These are phyloP conservation scores for Siniperca knerii DNA, from an alignment of 2,113 vertebrate species.

Conservation along the genomic window DNA sequence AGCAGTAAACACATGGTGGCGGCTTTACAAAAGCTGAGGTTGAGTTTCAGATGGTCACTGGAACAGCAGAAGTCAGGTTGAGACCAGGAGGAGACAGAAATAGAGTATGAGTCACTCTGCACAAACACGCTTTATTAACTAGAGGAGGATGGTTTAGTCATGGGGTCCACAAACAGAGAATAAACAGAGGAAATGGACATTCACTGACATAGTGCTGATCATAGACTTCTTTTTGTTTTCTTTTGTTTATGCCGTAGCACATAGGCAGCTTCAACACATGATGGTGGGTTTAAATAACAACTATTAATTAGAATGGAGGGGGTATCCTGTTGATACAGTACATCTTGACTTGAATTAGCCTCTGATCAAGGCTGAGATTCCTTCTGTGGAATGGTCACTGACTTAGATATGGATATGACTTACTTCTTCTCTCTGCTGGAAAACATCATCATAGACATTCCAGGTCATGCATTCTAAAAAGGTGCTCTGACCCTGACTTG, in stretches of 20 bases:
- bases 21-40: slow-evolving; percentile 55
- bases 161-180: slow-evolving; percentile 1
- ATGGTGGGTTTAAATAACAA: slow-evolving; percentile 13
- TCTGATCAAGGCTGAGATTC: not conserved
- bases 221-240: slow-evolving; percentile 1
- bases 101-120: slow-evolving; percentile 63
- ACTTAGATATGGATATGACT: slow-evolving; percentile 4
- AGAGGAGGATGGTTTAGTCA: slow-evolving; percentile 36
- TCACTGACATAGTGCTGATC: slow-evolving; percentile 21
- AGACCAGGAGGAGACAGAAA: slow-evolving; percentile 56
- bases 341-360: not conserved
- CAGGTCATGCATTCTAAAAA: slow-evolving; percentile 25
- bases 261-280: not conserved
- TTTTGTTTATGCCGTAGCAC: slow-evolving; percentile 7
- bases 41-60: slow-evolving; percentile 59
- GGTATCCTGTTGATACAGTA: not conserved
- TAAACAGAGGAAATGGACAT: slow-evolving; percentile 50
- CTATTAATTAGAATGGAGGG: slow-evolving; percentile 16
- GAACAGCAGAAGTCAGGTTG: slow-evolving; percentile 54
- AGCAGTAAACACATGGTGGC: slow-evolving; percentile 60
- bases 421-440: slow-evolving; percentile 4
- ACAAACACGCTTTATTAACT: slow-evolving; percentile 60
- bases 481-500: slow-evolving; percentile 26
- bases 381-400: not conserved
- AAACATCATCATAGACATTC: slow-evolving; percentile 40